Percentiles rank a stretch among this genome's conserved stretches.
phyloP scores from a whole-genome alignment of 2,888 invertebrate genomes.

The Lycocerus yunnanus region DNA sequence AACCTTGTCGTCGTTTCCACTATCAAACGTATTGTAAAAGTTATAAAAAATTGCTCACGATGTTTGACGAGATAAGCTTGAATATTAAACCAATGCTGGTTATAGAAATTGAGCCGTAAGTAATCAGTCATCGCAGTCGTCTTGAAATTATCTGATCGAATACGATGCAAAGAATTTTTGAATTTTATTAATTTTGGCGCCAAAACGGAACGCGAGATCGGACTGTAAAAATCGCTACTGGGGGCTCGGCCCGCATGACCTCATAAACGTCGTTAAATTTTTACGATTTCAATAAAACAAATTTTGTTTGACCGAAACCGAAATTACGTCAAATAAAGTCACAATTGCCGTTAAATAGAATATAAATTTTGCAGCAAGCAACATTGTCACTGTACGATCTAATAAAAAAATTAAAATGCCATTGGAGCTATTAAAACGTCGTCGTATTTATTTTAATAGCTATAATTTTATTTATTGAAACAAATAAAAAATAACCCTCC shows the following conservation, averaged over 20 bases:
- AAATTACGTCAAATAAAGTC: not conserved
- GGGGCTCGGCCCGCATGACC: not conserved
- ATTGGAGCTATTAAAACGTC: not conserved
- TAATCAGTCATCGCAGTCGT: not conserved
- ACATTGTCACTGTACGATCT: not conserved
- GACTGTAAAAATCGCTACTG: too few relatives aligned
- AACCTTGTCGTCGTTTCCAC: slow-evolving; percentile 16
- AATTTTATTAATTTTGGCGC: not conserved
- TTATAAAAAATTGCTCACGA: not conserved
- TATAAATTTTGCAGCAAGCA: not conserved
- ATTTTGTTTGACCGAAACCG: not conserved
- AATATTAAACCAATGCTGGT: not conserved
- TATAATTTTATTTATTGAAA: too few relatives aligned
- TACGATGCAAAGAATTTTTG: not conserved
- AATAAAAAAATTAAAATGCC: not conserved
- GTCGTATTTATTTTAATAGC: not conserved
- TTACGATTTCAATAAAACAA: not conserved
- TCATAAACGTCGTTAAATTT: not conserved
- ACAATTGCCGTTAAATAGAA: not conserved
- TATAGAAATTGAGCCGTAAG: not conserved
- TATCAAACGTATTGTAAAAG: not conserved
- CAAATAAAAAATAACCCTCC: too few relatives aligned
- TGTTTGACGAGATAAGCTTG: not conserved
- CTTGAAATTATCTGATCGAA: not conserved
- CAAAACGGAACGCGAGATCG: not conserved